Evolutionary conservation across 1,140 invertebrate genomes (phyloP), one percentile per base, ranked within the genome.

Genomic region (Varroa destructor): DNA sequence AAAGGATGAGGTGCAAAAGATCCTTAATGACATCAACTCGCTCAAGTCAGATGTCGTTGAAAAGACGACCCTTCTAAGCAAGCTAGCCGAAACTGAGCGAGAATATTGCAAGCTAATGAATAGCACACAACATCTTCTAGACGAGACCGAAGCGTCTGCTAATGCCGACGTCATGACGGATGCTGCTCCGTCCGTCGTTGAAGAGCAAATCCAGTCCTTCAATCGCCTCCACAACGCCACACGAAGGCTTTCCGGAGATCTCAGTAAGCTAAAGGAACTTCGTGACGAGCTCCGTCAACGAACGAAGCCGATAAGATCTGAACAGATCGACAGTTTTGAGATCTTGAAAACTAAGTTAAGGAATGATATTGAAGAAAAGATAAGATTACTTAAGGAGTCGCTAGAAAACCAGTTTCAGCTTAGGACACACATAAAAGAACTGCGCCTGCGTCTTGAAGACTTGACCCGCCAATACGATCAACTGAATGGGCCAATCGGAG

Each of bases 61-160:
- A 74, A 89, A 89, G 75, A 84, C 88, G 74, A 84, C 85, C 37
- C 84, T 86, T 4, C 78, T 91, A 4, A 84, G 82, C 43, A 88
- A 89, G 80, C 80, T 90, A 10, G 79, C 91, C 10, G 84, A 87
- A 79, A 85, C 85, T 36, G 84, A 90, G 75, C 87, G 86, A 78
- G 82, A 86, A 25, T 90, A 93, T 76, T 90, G 93, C 79, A 85
- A 83, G 71, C 86, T 89, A 73, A 82, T 90, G 57, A 86, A 89
- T 72, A 86, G 87, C 75, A 88, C 87, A 77, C 84, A 88, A 74
- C 85, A 89, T 74, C 93, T 90, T 90, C 81, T 92, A 36, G 88
- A 89, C 71, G 87, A 93, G 82, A 88, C 89, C 61, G 90, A 93
- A 81, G 88, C 89, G 12, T 86, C 88, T 12, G 86, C 88, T 0